Percentiles rank a stretch among this genome's conserved stretches.
Conservation (phyloP, 2,797 vertebrate genomes). For the Odontamblyopus lacepedii region DNA sequence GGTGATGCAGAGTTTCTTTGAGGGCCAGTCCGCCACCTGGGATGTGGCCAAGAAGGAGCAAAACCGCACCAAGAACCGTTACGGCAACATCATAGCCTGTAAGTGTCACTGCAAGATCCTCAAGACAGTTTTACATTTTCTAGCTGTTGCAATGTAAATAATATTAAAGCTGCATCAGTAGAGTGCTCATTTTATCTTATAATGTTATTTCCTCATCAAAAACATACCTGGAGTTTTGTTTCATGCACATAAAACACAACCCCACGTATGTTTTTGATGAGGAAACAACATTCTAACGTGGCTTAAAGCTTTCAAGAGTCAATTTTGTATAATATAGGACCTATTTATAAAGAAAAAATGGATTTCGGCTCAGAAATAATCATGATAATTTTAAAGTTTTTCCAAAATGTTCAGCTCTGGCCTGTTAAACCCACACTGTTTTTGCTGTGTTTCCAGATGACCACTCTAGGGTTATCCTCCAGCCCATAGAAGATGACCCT, state of each 20-base stretch:
- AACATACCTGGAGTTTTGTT: too few relatives aligned
- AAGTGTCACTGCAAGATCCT: slow-evolving; percentile 61
- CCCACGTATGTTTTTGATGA: too few relatives aligned
- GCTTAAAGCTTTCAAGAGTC: too few relatives aligned
- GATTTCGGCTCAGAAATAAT: too few relatives aligned
- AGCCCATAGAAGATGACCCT: slow-evolving; percentile 97
- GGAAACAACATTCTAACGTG: too few relatives aligned
- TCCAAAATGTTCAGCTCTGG: neutral
- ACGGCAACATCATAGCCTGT: slow-evolving; percentile 99
- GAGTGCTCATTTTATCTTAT: too few relatives aligned
- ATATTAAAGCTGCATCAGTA: neutral
- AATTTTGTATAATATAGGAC: too few relatives aligned
- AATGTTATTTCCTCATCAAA: too few relatives aligned
- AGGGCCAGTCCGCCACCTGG: slow-evolving; percentile 99
- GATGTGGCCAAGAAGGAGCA: slow-evolving; percentile 99
- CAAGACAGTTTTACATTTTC: neutral
- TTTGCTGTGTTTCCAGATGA: slow-evolving; percentile 82
- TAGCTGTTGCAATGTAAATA: neutral
- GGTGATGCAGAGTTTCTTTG: slow-evolving; percentile 94
- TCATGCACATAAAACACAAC: too few relatives aligned
- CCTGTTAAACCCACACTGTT: slow-evolving; percentile 8
- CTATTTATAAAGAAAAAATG: too few relatives aligned
- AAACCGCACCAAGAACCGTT: slow-evolving; percentile 99
- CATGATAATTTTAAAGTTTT: too few relatives aligned
- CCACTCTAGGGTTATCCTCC: slow-evolving; percentile 98